Evolutionary conservation across 1,140 invertebrate species (phyloP), one percentile per base, ranked within the genome.

Genomic region (Grapholita molesta): DNA sequence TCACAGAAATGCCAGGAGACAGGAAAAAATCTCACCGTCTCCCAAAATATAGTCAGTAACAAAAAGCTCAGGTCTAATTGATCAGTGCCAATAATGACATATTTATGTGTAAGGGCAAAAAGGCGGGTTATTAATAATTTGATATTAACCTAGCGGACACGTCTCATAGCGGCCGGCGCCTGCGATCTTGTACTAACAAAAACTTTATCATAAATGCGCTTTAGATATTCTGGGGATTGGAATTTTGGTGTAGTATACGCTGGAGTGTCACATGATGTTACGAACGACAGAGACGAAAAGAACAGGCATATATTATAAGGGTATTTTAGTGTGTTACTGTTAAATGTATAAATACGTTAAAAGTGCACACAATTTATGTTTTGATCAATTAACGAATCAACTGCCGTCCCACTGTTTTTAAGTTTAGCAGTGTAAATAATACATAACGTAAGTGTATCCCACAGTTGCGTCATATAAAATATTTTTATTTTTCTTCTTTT

Each of bases 41-140:
- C n/a, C 25, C 57, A 28, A 64, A 64, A 66, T 48, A 48, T 48
- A n/a, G 35, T 38, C 35, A 28, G 35, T 21, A 23, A 12, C 55
- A 70, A 72, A 72, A 68, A 38, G 18, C 25, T 28, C 6, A 55
- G 18, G 30, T 72, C 79, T 88, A 86, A 88, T 88, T 86, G 83
- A 80, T 72, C 73, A 78, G 85, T 82, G 84, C 71, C 78, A 85
- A 86, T 83, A 84, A 87, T 86, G 83, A 82, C 83, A 89, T 87
- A 83, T 87, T 87, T 84, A 86, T 88, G 79, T 79, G 69, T 65
- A 53, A 8, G 3, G 3, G 12, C 4, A 70, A 70, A 84, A 86
- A 84, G 78, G 76, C 42, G n/a, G 53, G 66, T 81, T 85, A 86
- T 88, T 82, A 85, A 84, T 83, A 83, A 80, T 82, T 79, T 80